Percentiles rank a stretch among this genome's conserved stretches.
Evolutionary conservation across 1,140 invertebrate species (phyloP).

Genomic region (Lepidurus packardi): DNA sequence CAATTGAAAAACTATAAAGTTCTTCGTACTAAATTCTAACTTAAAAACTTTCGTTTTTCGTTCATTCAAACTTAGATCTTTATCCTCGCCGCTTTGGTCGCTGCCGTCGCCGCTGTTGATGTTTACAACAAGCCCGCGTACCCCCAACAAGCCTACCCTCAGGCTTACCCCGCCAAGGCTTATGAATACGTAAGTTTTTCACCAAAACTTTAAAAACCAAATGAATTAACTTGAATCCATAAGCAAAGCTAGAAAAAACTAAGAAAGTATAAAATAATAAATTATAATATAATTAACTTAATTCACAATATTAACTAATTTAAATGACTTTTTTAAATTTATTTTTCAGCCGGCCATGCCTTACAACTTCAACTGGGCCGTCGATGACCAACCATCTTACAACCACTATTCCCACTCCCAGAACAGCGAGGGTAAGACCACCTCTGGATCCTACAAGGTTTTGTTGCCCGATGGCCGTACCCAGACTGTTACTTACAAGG

Average conservation of each 20-base stretch:
- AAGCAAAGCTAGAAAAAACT: not conserved
- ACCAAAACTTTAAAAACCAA: not conserved
- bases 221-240: not conserved
- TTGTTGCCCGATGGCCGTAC: slow-evolving; percentile 38
- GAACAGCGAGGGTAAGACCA: not conserved
- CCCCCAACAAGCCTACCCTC: not conserved
- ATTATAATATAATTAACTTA: slow-evolving; percentile 23
- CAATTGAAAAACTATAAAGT: no score
- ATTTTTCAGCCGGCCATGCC: not conserved
- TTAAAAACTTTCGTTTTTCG: no score
- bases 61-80: not conserved
- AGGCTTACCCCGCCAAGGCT: not conserved
- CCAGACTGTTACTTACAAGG: no score
- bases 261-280: slow-evolving; percentile 24
- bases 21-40: no score
- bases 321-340: slow-evolving; percentile 15
- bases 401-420: no score
- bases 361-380: no score
- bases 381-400: no score
- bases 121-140: not conserved
- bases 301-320: slow-evolving; percentile 25
- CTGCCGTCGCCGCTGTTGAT: slow-evolving; percentile 26
- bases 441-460: slow-evolving; percentile 38
- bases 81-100: slow-evolving; percentile 28
- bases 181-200: not conserved